Evolutionary conservation across 2,113 vertebrate species (phyloP).

Genomic region (Odocoileus hemionus): DNA sequence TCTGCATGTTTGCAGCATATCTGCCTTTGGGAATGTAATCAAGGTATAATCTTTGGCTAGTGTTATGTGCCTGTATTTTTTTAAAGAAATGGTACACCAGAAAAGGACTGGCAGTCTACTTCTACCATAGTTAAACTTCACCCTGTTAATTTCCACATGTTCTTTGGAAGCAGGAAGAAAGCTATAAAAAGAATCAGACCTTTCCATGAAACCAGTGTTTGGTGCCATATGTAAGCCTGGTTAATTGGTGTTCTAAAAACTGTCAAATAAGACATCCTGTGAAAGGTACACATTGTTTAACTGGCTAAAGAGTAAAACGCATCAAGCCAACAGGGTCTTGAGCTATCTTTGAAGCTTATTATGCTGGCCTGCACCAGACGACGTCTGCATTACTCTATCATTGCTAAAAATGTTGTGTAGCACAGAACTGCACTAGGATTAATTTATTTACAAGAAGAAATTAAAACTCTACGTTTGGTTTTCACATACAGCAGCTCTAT

Average conservation of each 20-base stretch:
- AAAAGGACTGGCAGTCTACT: constrained; percentile 80
- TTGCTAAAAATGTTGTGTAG: constrained; percentile 72
- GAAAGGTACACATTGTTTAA: constrained; percentile 46
- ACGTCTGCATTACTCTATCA: constrained; percentile 72
- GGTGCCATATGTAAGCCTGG: constrained; percentile 62
- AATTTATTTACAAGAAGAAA: constrained; percentile 74
- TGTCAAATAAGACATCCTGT: constrained; percentile 39
- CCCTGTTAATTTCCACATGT: constrained; percentile 74
- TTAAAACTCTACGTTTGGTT: constrained; percentile 65
- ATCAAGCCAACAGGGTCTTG: constrained; percentile 59
- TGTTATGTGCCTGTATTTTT: constrained; percentile 74
- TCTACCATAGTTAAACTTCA: constrained; percentile 70
- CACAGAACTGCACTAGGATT: constrained; percentile 72
- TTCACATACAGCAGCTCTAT: constrained; percentile 71
- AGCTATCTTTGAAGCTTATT: constrained; percentile 41
- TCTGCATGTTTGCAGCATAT: constrained; percentile 80
- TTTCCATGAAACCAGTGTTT: constrained; percentile 46
- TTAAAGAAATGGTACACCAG: constrained; percentile 71
- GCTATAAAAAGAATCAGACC: constrained; percentile 52
- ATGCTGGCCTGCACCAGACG: constrained; percentile 73
- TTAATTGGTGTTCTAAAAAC: constrained; percentile 50
- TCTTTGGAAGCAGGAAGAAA: constrained; percentile 76
- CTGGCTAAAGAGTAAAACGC: constrained; percentile 51
- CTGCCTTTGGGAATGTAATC: constrained; percentile 78
- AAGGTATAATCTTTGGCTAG: constrained; percentile 71